These are phyloP conservation scores for Oreotrochilus melanogaster DNA, from an alignment of 2,113 vertebrate species.

Conservation along the genomic window DNA sequence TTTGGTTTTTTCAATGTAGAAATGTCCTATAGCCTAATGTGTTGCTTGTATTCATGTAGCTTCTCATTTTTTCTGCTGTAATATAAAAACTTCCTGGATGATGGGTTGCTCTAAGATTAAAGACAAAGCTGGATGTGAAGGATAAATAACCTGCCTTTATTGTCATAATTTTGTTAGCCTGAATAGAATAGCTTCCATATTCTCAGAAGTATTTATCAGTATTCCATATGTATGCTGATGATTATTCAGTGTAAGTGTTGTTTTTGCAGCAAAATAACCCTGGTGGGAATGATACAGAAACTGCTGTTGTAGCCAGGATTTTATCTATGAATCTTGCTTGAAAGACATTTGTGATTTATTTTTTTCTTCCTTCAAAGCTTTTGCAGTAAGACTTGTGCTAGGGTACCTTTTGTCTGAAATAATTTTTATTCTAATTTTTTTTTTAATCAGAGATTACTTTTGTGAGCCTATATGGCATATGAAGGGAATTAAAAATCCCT, in stretches of 20 bases:
- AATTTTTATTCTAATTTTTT: neutral
- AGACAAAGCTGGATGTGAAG: neutral
- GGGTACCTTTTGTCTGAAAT: neutral
- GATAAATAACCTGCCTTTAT: neutral
- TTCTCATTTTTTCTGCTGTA: neutral
- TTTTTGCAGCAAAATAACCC: conserved; percentile 3
- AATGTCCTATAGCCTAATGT: rapidly evolving
- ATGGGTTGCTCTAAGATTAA: neutral
- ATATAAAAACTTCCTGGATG: neutral
- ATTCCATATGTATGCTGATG: neutral
- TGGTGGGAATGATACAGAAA: neutral
- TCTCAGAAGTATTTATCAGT: neutral
- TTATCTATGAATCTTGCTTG: neutral
- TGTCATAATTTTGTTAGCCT: neutral
- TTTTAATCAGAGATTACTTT: neutral
- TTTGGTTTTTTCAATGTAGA: neutral
- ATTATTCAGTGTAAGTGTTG: neutral
- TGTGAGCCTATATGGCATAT: neutral
- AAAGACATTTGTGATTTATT: neutral
- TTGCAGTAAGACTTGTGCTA: neutral
- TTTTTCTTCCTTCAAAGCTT: neutral
- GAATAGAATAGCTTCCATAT: neutral
- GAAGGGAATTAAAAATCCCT: neutral
- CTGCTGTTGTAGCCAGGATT: neutral
- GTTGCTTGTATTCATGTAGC: neutral